Evolutionary conservation across 2,113 vertebrate species (phyloP), one percentile per base, ranked within the genome.

Genomic region (Spheniscus mendiculus): DNA sequence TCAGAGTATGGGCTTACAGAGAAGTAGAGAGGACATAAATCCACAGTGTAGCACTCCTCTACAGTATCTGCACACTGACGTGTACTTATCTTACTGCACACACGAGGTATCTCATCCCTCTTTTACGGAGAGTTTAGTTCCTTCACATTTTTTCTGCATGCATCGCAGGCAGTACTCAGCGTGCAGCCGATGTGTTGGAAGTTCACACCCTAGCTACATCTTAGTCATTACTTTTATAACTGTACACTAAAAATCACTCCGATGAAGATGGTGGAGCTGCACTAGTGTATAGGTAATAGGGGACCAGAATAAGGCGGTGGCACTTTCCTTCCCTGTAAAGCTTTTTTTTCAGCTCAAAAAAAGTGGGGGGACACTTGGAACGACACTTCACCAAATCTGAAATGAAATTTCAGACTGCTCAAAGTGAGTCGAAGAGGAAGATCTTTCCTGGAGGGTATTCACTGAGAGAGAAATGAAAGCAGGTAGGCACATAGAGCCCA

Each of bases 201-300:
- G 20, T 38, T 84, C 73, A 22, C 29, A 71, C 6, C 10, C 17
- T 19, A 23, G 8, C 16, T 70, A 36, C 3, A 4, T 15, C 32
- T 50, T 20, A 53, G 13, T 63, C 45, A 27, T 49, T 77, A 8
- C 26, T 14, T 59, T 10, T 50, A 7, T 8, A 81, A 66, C 11
- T 21, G 4, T 10, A 13, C 14, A 11, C 9, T 49, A 36, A 94
- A 84, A 78, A 77, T 52, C 80, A 50, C 52, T 47, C 14, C 0
- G 3, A 18, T 32, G 38, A 20, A 61, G 67, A 16, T 6, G 21
- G 29, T 23, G 27, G 71, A 77, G 32, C 15, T 76, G 22, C n/a
- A 15, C 3, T 15, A 4, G 3, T 36, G 3, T 23, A 3, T 1
- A 36, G 14, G 11, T 16, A 40, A 19, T 3, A 47, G 10, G 5